phyloP scores from a whole-genome alignment of 2,888 invertebrate genomes.

The Frankliniella fusca region DNA sequence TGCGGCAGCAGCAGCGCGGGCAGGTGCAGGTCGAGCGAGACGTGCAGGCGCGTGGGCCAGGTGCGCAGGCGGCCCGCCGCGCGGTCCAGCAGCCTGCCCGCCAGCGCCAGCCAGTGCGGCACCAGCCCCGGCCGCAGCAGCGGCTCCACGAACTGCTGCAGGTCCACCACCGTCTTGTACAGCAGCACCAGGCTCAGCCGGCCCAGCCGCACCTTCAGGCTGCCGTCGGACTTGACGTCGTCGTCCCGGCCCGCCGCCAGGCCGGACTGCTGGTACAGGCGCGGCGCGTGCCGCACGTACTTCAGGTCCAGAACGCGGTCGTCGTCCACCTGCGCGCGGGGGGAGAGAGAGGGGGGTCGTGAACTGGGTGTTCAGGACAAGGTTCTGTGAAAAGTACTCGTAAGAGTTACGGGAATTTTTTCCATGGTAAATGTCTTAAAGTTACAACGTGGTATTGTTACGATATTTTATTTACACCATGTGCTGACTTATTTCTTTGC shows the following conservation, averaged over 20 bases:
- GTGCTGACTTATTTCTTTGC: too few species aligned
- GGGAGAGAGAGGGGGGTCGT: too few species aligned
- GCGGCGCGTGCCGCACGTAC: slow-evolving; percentile 65
- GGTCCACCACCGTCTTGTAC: slow-evolving; percentile 59
- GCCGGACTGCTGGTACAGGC: slow-evolving; percentile 45
- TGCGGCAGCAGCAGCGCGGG: slow-evolving; percentile 74
- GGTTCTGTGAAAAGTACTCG: too few species aligned
- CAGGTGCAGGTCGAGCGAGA: slow-evolving; percentile 65
- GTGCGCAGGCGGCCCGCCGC: slow-evolving; percentile 46
- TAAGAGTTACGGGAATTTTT: too few species aligned
- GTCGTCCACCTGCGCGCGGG: slow-evolving; percentile 57
- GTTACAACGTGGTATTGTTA: too few species aligned
- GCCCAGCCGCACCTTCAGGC: slow-evolving; percentile 64
- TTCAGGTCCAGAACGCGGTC: slow-evolving; percentile 76
- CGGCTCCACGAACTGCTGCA: slow-evolving; percentile 59
- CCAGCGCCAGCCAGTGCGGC: slow-evolving; percentile 34
- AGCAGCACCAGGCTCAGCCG: slow-evolving; percentile 67
- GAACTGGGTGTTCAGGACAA: too few species aligned
- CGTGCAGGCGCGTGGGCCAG: slow-evolving; percentile 55
- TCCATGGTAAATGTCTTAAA: too few species aligned
- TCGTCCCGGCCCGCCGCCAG: slow-evolving; percentile 48
- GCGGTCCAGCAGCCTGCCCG: slow-evolving; percentile 46
- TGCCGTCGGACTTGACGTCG: slow-evolving; percentile 63
- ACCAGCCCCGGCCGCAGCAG: slow-evolving; percentile 45
- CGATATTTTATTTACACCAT: too few species aligned